Evolutionary conservation across 2,797 vertebrate genomes (phyloP), one percentile per base, ranked within the genome.

Genomic region (Rhabdophis nuchalis): DNA sequence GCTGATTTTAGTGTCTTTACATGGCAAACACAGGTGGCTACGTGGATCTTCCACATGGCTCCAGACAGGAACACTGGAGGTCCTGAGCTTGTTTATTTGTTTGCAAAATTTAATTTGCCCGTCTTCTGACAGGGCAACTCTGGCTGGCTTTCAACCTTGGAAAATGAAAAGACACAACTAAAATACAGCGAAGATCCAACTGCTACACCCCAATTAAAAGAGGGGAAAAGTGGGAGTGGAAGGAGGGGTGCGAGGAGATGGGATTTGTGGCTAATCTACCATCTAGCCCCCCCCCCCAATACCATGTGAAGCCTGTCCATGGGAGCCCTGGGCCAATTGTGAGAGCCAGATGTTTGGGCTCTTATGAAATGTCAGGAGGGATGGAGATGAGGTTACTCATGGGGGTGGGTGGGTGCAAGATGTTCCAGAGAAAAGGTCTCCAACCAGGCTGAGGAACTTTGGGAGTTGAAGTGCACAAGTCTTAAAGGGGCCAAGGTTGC

Each of bases 1-100:
- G 68, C 36, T 77, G 9, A 77, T 77, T 77, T 41, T 20, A 72
- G 3, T 72, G 68, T 9, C 2, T 36, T 72, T 77, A 23, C 72
- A 41, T 0, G 36, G 36, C 18, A 23, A 41, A 20, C 1, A 41
- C 10, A 23, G 8, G 4, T 0, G n/a, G 61, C 29, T n/a, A 2
- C 1, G 0, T 20, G 64, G 14, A 68, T 68, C 64, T 29, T 32
- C 64, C 64, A 68, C 64, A 16, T 32, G 68, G 16, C 32, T 20
- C 16, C 32, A 10, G 68, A 18, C 32, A 9, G 23, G 18, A 9
- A 23, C 8, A 5, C 68, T 23, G 32, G 68, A 41, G 3, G 7
- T 41, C 32, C 68, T 77, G 32, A 27, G 32, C 4, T 20, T 10
- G 18, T 4, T 41, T n/a, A 14, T n/a, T 6, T 13, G 6, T 64